These are phyloP conservation scores for Pseudeuparius sepicola DNA, from an alignment of 2,888 invertebrate species.

Conservation along the genomic window DNA sequence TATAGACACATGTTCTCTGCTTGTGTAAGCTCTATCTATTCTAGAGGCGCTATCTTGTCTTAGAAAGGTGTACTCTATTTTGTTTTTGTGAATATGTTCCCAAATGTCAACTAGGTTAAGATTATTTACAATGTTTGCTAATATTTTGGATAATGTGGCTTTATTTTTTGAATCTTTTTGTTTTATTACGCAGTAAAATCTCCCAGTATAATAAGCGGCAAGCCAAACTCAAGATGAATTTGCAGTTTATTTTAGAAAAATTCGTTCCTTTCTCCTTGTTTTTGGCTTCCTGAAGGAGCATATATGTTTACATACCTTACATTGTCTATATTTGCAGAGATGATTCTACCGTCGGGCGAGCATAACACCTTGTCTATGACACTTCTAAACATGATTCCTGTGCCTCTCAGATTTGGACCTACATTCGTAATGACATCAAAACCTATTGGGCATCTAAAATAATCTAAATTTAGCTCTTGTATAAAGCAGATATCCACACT, in stretches of 20 bases:
- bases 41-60: conserved; percentile 9
- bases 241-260: conserved; percentile 10
- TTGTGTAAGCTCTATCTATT: conserved; percentile 12
- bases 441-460: no score
- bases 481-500: no score
- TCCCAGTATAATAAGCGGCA: no score
- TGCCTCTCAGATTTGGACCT: no score
- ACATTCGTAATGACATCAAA: no score
- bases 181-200: conserved; percentile 10
- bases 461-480: no score
- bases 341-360: conserved; percentile 10
- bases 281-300: conserved; percentile 11
- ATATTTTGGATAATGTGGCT: conserved; percentile 5
- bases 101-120: no score
- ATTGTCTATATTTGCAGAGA: conserved; percentile 10
- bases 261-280: conserved; percentile 8
- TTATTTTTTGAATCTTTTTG: conserved; percentile 7
- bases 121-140: no score
- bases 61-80: conserved; percentile 9
- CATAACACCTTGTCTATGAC: no score
- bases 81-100: conserved; percentile 9
- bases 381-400: no score
- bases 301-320: conserved; percentile 9
- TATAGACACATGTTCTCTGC: no score
- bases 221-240: conserved; percentile 2